Evolutionary conservation across 2,888 invertebrate genomes (phyloP).

Genomic region (Euplexia lucipara): DNA sequence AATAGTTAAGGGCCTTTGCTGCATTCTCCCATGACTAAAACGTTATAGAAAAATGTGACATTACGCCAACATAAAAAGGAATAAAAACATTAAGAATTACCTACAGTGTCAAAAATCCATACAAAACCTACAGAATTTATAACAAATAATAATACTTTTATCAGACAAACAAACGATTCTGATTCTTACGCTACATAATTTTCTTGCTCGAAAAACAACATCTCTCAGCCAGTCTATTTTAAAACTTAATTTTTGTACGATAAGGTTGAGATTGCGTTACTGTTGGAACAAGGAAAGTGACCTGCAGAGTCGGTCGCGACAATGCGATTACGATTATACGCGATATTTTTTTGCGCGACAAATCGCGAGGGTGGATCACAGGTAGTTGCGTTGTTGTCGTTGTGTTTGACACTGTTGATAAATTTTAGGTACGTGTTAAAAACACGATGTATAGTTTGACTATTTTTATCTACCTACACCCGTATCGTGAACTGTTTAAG

Average conservation of each 20-base stretch:
- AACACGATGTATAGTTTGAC: neutral
- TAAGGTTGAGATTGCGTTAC: conserved; percentile 46
- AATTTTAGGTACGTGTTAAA: conserved; percentile 17
- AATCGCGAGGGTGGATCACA: conserved; percentile 67
- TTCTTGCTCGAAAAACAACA: conserved; percentile 62
- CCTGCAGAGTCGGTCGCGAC: conserved; percentile 68
- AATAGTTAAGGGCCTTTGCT: neutral
- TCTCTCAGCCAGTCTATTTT: conserved; percentile 20
- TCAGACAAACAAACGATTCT: conserved; percentile 64
- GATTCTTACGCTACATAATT: conserved; percentile 68
- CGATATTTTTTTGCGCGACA: conserved; percentile 72
- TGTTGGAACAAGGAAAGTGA: conserved; percentile 62
- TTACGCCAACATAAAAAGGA: conserved; percentile 37
- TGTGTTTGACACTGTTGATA: conserved; percentile 46
- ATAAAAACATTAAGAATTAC: conserved; percentile 61
- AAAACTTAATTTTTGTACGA: neutral
- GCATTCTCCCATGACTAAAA: conserved; percentile 49
- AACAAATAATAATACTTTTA: conserved; percentile 65
- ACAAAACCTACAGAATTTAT: conserved; percentile 61
- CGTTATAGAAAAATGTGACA: conserved; percentile 44
- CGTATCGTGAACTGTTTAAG: too few relatives aligned
- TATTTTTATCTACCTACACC: neutral
- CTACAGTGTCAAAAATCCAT: conserved; percentile 57
- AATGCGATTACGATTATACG: conserved; percentile 72
- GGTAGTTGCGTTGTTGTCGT: conserved; percentile 56